Conservation (phyloP, 2,888 invertebrate genomes). For the Itoplectis maculator region DNA sequence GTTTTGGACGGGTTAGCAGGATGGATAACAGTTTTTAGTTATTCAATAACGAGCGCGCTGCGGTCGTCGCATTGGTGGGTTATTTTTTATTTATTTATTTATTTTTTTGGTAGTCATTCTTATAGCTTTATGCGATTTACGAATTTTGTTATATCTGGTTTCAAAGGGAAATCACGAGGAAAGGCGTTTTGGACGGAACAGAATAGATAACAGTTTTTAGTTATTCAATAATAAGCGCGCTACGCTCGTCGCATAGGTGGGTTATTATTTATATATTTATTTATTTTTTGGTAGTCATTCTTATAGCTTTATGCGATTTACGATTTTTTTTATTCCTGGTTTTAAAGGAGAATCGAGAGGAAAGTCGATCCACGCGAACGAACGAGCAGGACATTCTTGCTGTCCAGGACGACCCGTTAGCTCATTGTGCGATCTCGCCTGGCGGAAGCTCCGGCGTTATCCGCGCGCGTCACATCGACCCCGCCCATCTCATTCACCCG, state of each 20-base stretch:
- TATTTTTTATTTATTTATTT: no score
- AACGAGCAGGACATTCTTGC: conserved; percentile 23
- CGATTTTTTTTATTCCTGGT: no score
- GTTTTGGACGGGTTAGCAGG: neutral
- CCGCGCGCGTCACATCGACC: conserved; percentile 22
- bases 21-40: neutral
- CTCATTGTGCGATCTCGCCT: conserved; percentile 48
- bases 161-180: neutral
- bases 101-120: neutral
- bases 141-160: no score
- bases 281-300: neutral
- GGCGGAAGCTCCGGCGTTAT: conserved; percentile 27
- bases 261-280: no score
- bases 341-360: neutral
- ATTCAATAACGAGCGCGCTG: neutral
- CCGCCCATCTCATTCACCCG: conserved; percentile 55
- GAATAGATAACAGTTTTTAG: neutral
- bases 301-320: no score
- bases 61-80: neutral
- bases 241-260: neutral
- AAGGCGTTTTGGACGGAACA: neutral
- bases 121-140: no score
- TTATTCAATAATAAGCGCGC: neutral
- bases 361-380: conserved; percentile 21
- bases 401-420: conserved; percentile 34